Percentiles rank a stretch among this genome's conserved stretches.
Conservation (phyloP, 1,140 invertebrate species). For the Diploscapter pachys region DNA sequence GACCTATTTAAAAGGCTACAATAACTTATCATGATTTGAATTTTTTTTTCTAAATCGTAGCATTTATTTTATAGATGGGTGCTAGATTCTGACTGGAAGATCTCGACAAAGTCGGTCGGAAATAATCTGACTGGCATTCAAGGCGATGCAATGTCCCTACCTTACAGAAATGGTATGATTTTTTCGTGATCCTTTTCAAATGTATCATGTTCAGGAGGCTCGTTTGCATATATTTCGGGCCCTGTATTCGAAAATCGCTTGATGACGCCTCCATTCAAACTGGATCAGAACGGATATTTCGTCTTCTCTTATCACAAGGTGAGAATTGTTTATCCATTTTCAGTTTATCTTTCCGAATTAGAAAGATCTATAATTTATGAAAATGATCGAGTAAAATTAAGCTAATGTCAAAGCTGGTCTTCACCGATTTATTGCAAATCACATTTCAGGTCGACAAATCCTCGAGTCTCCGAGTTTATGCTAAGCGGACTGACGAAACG, state of each 20-base stretch:
- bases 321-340: neutral
- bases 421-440: neutral
- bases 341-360: neutral
- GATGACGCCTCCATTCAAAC: constrained; percentile 38
- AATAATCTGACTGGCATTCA: constrained; percentile 46
- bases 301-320: constrained; percentile 49
- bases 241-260: constrained; percentile 35
- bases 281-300: constrained; percentile 41
- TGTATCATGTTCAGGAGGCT: constrained; percentile 34
- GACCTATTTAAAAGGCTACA: no score
- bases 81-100: constrained; percentile 38
- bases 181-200: neutral
- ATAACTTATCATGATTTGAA: neutral
- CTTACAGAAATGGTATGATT: constrained; percentile 37
- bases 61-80: constrained; percentile 5
- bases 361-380: no score
- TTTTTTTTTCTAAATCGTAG: neutral
- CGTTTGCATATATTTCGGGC: constrained; percentile 40
- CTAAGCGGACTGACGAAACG: constrained; percentile 22
- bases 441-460: constrained; percentile 23
- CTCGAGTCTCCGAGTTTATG: constrained; percentile 31
- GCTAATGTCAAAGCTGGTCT: neutral
- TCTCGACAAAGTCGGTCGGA: constrained; percentile 33
- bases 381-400: no score
- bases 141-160: constrained; percentile 45